Evolutionary conservation across 2,888 invertebrate genomes (phyloP).

Genomic region (Oscheius sp.): DNA sequence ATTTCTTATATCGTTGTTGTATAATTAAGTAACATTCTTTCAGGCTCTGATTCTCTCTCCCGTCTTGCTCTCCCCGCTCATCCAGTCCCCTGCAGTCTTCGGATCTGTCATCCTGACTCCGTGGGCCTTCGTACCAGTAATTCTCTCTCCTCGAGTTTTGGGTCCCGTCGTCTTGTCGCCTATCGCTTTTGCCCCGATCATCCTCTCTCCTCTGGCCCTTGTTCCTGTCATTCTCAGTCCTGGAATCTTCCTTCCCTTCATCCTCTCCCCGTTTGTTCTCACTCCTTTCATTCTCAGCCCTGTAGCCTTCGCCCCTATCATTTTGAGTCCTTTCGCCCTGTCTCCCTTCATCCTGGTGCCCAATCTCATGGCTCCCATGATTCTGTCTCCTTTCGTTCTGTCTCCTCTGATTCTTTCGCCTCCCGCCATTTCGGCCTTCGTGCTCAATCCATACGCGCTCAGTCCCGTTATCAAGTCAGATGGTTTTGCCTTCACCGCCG

Average conservation of each 20-base stretch:
- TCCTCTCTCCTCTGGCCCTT: conserved; percentile 48
- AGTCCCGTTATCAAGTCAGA: conserved; percentile 51
- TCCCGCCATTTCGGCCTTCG: conserved; percentile 46
- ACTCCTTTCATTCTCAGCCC: conserved; percentile 53
- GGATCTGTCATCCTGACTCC: conserved; percentile 57
- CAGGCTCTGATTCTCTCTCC: conserved; percentile 58
- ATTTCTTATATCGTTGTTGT: background rate
- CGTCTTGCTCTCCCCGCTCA: conserved; percentile 44
- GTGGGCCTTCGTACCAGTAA: conserved; percentile 57
- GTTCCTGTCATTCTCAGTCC: conserved; percentile 47
- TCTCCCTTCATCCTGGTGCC: conserved; percentile 52
- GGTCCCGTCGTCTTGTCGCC: conserved; percentile 53
- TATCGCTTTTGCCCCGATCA: conserved; percentile 47
- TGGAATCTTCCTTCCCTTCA: conserved; percentile 46
- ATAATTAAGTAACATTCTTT: too few relatives aligned
- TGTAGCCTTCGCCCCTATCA: conserved; percentile 45
- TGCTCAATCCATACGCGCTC: conserved; percentile 50
- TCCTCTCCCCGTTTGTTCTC: conserved; percentile 55
- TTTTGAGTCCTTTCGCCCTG: conserved; percentile 48
- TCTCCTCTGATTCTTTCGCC: conserved; percentile 56
- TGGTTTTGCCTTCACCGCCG: conserved; percentile 49
- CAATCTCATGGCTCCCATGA: conserved; percentile 43
- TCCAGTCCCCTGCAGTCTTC: conserved; percentile 51
- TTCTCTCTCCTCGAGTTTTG: conserved; percentile 51
- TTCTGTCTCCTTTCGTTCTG: conserved; percentile 56